phyloP scores from a whole-genome alignment of 1,140 invertebrate genomes.

The Cydia fagiglandana region DNA sequence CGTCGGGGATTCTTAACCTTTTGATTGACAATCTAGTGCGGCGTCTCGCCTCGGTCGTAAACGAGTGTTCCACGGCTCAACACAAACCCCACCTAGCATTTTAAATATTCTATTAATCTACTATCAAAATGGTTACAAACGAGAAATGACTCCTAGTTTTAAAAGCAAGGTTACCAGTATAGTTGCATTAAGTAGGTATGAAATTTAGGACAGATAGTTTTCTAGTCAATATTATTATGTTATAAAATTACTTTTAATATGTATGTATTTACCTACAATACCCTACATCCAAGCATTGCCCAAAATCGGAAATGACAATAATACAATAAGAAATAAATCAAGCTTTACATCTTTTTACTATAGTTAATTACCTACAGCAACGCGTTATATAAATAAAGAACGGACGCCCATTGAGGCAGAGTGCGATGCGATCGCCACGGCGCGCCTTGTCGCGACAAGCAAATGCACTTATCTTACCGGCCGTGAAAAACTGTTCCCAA shows the following conservation, averaged over 20 bases:
- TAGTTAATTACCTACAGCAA: conserved; percentile 71
- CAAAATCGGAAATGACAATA: conserved; percentile 37
- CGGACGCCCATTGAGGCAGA: conserved; percentile 63
- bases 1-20: conserved; percentile 30
- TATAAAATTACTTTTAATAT: not conserved
- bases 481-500: conserved; percentile 70
- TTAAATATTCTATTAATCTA: not conserved
- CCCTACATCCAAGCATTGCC: not conserved
- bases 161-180: too few species aligned
- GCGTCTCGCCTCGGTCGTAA: conserved; percentile 18
- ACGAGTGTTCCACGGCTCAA: not conserved
- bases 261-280: not conserved
- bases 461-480: conserved; percentile 76
- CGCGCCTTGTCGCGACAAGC: conserved; percentile 73
- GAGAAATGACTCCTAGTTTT: not conserved
- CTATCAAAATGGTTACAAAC: not conserved
- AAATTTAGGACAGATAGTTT: not conserved
- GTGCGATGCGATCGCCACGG: conserved; percentile 61
- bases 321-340: conserved; percentile 65
- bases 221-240: not conserved
- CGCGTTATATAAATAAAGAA: conserved; percentile 74
- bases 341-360: conserved; percentile 72
- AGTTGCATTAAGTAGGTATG: too few species aligned
- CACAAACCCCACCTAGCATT: not conserved
- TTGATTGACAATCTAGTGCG: conserved; percentile 26